These are phyloP conservation scores for Rhagonycha lutea DNA, from an alignment of 2,888 invertebrate genomes.

Conservation along the genomic window DNA sequence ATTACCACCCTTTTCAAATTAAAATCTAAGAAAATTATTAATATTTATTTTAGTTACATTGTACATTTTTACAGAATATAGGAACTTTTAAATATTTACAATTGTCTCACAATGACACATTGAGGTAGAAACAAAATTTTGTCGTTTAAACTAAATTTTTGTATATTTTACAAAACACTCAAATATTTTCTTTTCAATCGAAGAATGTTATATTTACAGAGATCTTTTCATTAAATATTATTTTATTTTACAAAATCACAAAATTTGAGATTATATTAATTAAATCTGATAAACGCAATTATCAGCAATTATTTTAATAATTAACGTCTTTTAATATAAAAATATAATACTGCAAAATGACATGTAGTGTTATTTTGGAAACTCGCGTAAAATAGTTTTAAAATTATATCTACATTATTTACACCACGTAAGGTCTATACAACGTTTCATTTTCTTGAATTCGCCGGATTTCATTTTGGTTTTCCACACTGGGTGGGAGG, in stretches of 20 bases:
- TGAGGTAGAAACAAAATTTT: slow-evolving; percentile 43
- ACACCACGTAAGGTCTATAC: slow-evolving; percentile 58
- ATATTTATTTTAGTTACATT: slow-evolving; percentile 31
- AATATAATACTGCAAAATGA: neutral
- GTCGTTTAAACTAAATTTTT: slow-evolving; percentile 40
- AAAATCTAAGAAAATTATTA: neutral
- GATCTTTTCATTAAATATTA: neutral
- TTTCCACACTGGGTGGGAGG: slow-evolving; percentile 23
- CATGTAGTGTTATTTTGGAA: neutral
- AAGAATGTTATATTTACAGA: neutral
- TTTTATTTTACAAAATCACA: slow-evolving; percentile 1
- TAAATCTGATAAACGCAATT: neutral
- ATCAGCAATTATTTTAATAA: neutral
- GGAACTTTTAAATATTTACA: slow-evolving; percentile 50
- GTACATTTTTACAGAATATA: slow-evolving; percentile 36
- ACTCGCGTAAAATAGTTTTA: neutral
- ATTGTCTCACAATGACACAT: slow-evolving; percentile 36
- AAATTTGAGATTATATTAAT: neutral
- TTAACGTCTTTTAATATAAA: slow-evolving; percentile 2
- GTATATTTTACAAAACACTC: neutral
- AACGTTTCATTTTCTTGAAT: slow-evolving; percentile 53
- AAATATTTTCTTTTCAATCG: neutral
- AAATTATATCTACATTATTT: slow-evolving; percentile 33
- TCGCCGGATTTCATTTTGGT: slow-evolving; percentile 39
- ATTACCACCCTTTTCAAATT: neutral